Base-by-base conservation (phyloP, 2,888 invertebrate species). In the Neuroscelio doddi region DNA sequence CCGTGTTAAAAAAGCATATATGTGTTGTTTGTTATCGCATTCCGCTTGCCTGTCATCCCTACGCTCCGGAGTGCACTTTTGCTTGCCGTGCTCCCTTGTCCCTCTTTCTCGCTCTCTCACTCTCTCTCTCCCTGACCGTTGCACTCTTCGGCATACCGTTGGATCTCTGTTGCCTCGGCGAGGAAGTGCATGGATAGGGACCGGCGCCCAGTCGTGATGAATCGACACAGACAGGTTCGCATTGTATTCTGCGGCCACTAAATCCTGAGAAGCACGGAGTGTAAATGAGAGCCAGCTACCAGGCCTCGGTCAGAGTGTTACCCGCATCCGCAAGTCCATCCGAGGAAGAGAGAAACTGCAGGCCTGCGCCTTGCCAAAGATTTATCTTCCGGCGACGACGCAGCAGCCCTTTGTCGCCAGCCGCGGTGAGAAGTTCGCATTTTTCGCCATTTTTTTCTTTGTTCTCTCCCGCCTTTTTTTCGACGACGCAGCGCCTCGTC, bases 181-280 rank as follows among this genome's bases (percentile, higher is more conserved):
- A 59, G 72, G 74, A 78, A 73, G 72, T 74, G 76, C 79, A 73
- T 69, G 74, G 73, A 74, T 72, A 69, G 74, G 73, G 73, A 75
- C 74, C 71, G 73, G 76, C 74, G 72, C 66, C 72, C 68, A 75
- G 78, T 79, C 72, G 73, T 72, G 75, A 68, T 74, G 77, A 83
- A 83, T 81, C 82, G 83, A 82, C 83, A 82, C 75, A 78, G 82
- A 83, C 80, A 82, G 81, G 80, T 78, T 77, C 79, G 83, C 83
- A 84, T 84, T 84, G 84, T 84, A 79, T 84, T 82, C 81, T 71
- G 67, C 69, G 75, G 80, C 81, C 84, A 83, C 84, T 84, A 83
- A 84, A 84, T 84, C 78, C 78, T 83, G 69, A 45, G 34, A 41
- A 49, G 67, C 73, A 74, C 73, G 75, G 79, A 82, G 83, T 83